These are phyloP conservation scores for Microplitis demolitor DNA, from an alignment of 1,140 invertebrate genomes.

Conservation along the genomic window DNA sequence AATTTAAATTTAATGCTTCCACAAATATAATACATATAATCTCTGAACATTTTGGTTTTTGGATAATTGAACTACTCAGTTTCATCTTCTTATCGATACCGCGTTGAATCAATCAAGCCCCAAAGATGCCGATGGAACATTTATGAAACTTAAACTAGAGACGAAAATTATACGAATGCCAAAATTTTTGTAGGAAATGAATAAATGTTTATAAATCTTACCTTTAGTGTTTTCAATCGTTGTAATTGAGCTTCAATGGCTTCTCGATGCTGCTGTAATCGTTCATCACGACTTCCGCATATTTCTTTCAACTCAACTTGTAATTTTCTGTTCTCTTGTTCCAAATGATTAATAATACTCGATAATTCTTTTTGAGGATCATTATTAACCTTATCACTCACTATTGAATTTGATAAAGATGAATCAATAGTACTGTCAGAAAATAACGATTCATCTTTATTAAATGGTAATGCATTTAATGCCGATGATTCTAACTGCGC, in stretches of 20 bases:
- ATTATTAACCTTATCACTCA: slow-evolving; percentile 46
- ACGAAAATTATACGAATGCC: too few relatives aligned
- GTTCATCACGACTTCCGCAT: slow-evolving; percentile 50
- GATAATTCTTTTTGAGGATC: slow-evolving; percentile 63
- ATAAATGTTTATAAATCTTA: slow-evolving; percentile 30
- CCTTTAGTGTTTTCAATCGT: slow-evolving; percentile 60
- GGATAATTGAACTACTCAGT: too few relatives aligned
- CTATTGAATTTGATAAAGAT: slow-evolving; percentile 50
- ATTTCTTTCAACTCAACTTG: slow-evolving; percentile 53
- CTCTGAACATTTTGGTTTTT: too few relatives aligned
- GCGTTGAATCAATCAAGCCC: too few relatives aligned
- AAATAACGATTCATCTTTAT: slow-evolving; percentile 38
- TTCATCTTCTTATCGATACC: too few relatives aligned
- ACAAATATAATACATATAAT: too few relatives aligned
- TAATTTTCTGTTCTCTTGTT: slow-evolving; percentile 62
- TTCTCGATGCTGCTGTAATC: slow-evolving; percentile 54
- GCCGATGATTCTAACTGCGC: slow-evolving; percentile 42
- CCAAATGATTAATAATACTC: slow-evolving; percentile 63
- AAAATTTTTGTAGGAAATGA: too few relatives aligned
- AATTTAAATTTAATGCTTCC: background rate
- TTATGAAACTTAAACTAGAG: too few relatives aligned
- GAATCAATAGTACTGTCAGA: slow-evolving; percentile 34
- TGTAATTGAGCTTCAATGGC: slow-evolving; percentile 61
- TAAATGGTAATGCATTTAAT: slow-evolving; percentile 28
- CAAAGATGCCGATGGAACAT: too few relatives aligned